Evolutionary conservation across 2,797 vertebrate species (phyloP).

Genomic region (Gymnopithys bicolor): DNA sequence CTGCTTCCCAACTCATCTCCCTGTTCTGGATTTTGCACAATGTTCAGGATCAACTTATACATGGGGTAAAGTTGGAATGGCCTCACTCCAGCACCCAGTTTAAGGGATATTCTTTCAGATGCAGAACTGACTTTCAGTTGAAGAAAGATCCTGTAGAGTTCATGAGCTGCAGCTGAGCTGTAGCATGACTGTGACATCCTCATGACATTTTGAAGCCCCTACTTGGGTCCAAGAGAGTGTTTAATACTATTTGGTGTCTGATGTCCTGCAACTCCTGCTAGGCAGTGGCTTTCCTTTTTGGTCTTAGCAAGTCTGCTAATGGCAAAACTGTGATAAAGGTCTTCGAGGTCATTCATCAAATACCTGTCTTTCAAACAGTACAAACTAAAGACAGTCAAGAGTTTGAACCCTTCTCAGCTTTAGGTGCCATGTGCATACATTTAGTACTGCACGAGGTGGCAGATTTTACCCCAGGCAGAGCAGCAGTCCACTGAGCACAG

Average conservation of each 20-base stretch:
- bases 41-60: background rate
- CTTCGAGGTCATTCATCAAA: background rate
- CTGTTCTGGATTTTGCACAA: background rate
- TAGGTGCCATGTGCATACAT: fast-evolving
- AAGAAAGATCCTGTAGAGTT: background rate
- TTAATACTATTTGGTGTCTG: background rate
- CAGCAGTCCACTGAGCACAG: background rate
- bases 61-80: background rate
- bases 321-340: background rate
- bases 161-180: background rate
- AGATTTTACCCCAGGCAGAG: background rate
- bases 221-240: background rate
- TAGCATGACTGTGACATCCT: background rate
- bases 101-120: background rate
- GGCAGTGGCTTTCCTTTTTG: background rate
- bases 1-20: background rate
- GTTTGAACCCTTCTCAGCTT: background rate
- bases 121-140: background rate
- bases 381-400: background rate
- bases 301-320: background rate
- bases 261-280: fast-evolving
- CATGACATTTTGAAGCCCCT: background rate
- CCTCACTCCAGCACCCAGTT: background rate
- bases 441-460: background rate
- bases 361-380: background rate